Percentiles rank a stretch among this genome's conserved stretches.
These are phyloP conservation scores for Archivesica marissinica DNA, from an alignment of 1,140 invertebrate genomes.

Conservation along the genomic window DNA sequence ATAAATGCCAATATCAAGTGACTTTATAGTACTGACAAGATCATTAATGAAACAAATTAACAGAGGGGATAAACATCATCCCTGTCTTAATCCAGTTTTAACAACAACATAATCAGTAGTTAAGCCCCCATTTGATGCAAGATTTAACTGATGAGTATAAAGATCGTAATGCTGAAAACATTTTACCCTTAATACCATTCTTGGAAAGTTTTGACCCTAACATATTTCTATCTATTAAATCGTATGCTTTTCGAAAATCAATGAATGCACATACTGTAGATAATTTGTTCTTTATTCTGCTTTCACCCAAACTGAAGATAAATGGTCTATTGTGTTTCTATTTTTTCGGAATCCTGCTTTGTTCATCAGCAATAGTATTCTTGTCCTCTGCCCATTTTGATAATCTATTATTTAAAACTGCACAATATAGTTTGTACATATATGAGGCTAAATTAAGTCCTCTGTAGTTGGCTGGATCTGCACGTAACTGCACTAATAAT, in stretches of 20 bases:
- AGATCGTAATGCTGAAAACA: neutral
- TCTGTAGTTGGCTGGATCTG: neutral
- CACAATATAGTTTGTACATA: neutral
- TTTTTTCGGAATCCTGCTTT: neutral
- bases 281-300: neutral
- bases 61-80: neutral
- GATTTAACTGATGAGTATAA: neutral
- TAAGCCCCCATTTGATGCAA: neutral
- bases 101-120: slow-evolving; percentile 2
- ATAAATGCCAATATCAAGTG: neutral
- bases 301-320: neutral
- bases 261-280: neutral
- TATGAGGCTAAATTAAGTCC: neutral
- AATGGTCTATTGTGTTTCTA: neutral
- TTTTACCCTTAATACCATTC: neutral
- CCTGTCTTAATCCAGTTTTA: neutral
- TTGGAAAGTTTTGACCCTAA: neutral
- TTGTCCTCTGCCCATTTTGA: neutral
- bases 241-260: neutral
- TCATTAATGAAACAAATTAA: slow-evolving; percentile 35
- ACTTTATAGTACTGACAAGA: neutral
- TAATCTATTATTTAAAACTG: neutral
- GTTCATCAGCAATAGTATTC: neutral
- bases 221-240: neutral
- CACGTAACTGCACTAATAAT: too few species aligned